These are phyloP conservation scores for Lasioglossum morio DNA, from an alignment of 2,888 invertebrate genomes.

Conservation along the genomic window DNA sequence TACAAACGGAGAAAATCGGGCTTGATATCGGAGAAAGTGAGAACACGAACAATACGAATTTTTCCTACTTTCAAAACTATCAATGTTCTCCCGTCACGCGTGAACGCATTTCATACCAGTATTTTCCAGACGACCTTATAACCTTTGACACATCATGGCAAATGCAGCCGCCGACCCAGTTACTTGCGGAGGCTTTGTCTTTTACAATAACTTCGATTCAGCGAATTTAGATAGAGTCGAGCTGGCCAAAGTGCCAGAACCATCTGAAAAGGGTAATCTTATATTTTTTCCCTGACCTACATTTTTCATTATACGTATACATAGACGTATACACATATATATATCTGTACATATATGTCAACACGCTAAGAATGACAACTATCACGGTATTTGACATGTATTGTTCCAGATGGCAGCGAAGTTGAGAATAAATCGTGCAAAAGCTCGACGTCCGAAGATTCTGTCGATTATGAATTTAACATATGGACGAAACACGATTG, in stretches of 20 bases:
- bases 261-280: constrained; percentile 78
- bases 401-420: constrained; percentile 64
- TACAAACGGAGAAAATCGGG: constrained; percentile 41
- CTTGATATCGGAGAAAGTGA: constrained; percentile 47
- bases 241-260: constrained; percentile 85
- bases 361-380: background rate
- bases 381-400: background rate
- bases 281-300: constrained; percentile 11
- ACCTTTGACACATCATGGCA: constrained; percentile 77
- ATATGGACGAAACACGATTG: constrained; percentile 96
- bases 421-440: constrained; percentile 71
- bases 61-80: constrained; percentile 22
- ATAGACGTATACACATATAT: background rate
- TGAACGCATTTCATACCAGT: constrained; percentile 30
- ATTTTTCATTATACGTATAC: background rate
- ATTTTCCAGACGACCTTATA: constrained; percentile 40
- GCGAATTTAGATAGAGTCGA: constrained; percentile 95
- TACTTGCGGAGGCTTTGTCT: constrained; percentile 91
- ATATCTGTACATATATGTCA: background rate
- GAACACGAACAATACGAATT: constrained; percentile 19
- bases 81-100: constrained; percentile 6
- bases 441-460: constrained; percentile 82
- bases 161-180: constrained; percentile 85
- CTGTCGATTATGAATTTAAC: constrained; percentile 90
- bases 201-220: constrained; percentile 95